Evolutionary conservation across 2,113 vertebrate genomes (phyloP), one percentile per base, ranked within the genome.

Genomic region (Leptobrachium ailaonicum): DNA sequence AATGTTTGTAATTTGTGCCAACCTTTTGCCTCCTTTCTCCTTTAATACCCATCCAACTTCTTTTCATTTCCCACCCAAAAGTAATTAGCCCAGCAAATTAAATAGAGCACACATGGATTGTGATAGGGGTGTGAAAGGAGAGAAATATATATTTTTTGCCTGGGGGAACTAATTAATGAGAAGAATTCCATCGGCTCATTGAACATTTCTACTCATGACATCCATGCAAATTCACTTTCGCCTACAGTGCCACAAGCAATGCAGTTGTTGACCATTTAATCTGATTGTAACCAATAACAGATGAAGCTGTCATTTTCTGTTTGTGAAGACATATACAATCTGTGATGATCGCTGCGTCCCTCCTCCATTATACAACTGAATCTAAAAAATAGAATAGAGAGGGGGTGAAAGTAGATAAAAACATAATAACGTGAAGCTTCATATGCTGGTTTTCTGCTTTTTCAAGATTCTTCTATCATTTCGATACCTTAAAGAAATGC

Each of bases 271-370:
- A 64, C 62, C 62, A 6, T 40, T 64, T 64, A 64, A 64, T 64
- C 32, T 64, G 56, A 60, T 60, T 60, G 56, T 60, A 20, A 64
- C 62, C 62, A 64, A 64, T 64, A 64, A 64, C 62, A 32, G 62
- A 64, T 20, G 3, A 64, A 64, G 62, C 62, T 64, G 62, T 64
- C 62, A 40, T 40, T 32, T 64, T 2, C 6, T 20, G n/a, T 64
- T 64, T 64, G 14, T 64, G 62, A 13, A 64, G 62, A 64, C 20
- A 64, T 64, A 64, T 20, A 40, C n/a, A 64, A 64, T 64, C 62
- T 64, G 62, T 64, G 62, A 32, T 32, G 32, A 64, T 64, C 9
- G 4, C n/a, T 64, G 62, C 56, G 4, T 60, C 2, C 3, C 13
- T 11, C 11, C 13, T 60, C 13, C 56, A 11, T 60, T 60, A 60